Evolutionary conservation across 2,113 vertebrate species (phyloP).

Genomic region (Eurypyga helias): DNA sequence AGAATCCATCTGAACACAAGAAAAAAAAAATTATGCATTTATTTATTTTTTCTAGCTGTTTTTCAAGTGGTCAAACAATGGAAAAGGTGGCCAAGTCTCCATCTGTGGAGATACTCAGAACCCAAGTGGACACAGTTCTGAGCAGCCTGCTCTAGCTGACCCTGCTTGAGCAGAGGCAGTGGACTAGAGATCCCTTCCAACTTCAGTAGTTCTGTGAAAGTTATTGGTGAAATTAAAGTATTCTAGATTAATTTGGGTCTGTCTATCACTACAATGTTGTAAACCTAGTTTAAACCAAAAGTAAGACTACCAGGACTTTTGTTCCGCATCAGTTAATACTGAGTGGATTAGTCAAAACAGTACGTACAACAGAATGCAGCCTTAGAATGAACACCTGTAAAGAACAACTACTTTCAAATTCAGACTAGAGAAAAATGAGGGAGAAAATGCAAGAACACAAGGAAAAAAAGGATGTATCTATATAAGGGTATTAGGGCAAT

Average conservation of each 20-base stretch:
- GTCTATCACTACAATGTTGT: not conserved
- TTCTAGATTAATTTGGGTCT: not conserved
- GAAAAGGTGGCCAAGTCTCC: not conserved
- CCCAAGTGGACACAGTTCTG: not conserved
- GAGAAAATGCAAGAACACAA: not conserved
- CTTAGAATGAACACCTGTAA: not conserved
- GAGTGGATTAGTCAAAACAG: not conserved
- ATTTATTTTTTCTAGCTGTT: not conserved
- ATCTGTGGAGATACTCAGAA: not conserved
- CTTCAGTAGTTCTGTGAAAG: not conserved
- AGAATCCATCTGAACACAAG: not conserved
- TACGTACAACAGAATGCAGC: not conserved
- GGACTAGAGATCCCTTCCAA: not conserved
- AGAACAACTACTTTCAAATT: not conserved
- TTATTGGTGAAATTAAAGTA: not conserved
- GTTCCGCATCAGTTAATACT: not conserved
- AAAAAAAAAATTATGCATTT: not conserved
- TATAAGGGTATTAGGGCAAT: not conserved
- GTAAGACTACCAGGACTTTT: not conserved
- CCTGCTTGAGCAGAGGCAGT: not conserved
- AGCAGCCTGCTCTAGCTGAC: not conserved
- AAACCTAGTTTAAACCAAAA: not conserved
- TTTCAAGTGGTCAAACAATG: not conserved
- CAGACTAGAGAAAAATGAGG: not conserved
- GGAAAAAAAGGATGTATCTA: not conserved